Conservation (phyloP, 2,888 invertebrate genomes). For the Rhingia rostrata region DNA sequence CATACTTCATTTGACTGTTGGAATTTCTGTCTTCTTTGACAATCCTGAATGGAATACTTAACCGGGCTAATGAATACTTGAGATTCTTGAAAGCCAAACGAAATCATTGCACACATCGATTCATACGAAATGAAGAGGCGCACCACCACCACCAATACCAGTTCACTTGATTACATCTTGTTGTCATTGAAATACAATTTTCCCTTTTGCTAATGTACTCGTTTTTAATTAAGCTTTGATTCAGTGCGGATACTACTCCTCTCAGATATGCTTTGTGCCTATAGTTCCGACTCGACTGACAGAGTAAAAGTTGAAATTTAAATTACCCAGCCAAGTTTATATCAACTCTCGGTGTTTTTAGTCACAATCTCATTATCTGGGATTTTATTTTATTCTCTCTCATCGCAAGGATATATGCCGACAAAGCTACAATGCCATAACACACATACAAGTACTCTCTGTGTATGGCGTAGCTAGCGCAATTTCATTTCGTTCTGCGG, state of each 20-base stretch:
- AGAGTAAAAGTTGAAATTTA: constrained; percentile 42
- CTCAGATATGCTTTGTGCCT: too few relatives aligned
- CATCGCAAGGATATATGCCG: constrained; percentile 56
- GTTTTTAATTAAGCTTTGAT: constrained; percentile 61
- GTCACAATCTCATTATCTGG: constrained; percentile 69
- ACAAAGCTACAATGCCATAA: constrained; percentile 58
- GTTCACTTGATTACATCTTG: constrained; percentile 32
- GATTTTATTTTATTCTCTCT: constrained; percentile 47
- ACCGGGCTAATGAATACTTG: constrained; percentile 7
- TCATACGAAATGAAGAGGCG: constrained; percentile 22
- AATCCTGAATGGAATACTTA: too few relatives aligned
- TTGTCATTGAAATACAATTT: constrained; percentile 37
- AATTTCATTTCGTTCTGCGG: constrained; percentile 41
- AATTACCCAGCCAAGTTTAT: constrained; percentile 60
- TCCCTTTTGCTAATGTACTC: constrained; percentile 6
- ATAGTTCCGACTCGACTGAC: not conserved
- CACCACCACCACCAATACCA: constrained; percentile 18
- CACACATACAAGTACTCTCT: constrained; percentile 24
- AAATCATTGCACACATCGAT: constrained; percentile 38
- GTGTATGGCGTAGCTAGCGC: not conserved
- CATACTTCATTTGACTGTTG: too few relatives aligned
- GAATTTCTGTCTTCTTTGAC: too few relatives aligned
- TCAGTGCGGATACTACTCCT: constrained; percentile 13
- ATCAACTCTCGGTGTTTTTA: constrained; percentile 43
- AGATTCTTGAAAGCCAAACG: constrained; percentile 29